phyloP scores from a whole-genome alignment of 2,113 vertebrate species.

The Donacobius atricapilla region DNA sequence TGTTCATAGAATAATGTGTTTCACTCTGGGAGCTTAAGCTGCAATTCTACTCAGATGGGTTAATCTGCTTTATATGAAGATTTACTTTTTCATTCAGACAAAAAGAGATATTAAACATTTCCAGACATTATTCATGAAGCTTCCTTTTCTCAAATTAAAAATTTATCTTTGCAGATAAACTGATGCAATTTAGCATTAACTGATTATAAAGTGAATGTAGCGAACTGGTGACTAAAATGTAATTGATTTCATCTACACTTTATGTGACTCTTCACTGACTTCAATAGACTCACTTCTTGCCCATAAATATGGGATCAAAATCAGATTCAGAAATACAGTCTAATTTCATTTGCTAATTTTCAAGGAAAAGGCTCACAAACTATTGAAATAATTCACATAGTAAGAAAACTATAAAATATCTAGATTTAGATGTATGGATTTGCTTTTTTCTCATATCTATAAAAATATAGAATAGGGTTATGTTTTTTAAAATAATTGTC shows the following conservation, averaged over 20 bases:
- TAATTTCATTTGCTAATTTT: constrained; percentile 10
- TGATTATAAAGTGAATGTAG: neutral
- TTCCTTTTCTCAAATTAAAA: neutral
- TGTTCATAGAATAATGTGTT: neutral
- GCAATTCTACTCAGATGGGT: neutral
- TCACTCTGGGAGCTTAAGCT: neutral
- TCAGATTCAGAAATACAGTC: neutral
- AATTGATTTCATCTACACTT: neutral
- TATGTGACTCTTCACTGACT: neutral
- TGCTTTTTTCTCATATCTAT: neutral
- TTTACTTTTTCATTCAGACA: neutral
- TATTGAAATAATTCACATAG: neutral
- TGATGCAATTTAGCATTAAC: neutral
- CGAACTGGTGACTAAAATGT: neutral
- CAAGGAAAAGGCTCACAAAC: neutral
- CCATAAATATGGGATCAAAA: neutral
- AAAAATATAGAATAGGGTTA: neutral
- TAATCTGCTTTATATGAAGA: neutral
- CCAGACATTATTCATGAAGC: neutral
- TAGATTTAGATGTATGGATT: neutral
- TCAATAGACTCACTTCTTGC: neutral
- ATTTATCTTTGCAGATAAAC: neutral
- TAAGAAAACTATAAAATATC: neutral
- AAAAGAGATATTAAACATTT: neutral
- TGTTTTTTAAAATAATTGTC: neutral